Conservation (phyloP, 2,113 vertebrate species). For the Calidris pygmaea region DNA sequence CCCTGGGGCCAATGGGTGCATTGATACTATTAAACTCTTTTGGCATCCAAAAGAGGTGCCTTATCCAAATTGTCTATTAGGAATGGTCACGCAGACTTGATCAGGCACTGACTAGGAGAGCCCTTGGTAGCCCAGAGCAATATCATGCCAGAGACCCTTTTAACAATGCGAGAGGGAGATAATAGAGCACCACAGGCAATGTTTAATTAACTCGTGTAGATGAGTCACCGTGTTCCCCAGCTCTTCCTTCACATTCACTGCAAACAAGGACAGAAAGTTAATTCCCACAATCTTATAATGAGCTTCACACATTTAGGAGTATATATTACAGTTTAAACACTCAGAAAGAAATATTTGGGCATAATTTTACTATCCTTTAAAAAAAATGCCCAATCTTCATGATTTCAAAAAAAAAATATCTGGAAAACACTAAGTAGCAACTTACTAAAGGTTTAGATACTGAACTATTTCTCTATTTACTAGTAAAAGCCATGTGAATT, state of each 20-base stretch:
- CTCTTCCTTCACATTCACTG: neutral
- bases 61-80: conserved; percentile 30
- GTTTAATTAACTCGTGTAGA: conserved; percentile 38
- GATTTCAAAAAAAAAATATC: neutral
- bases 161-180: conserved; percentile 12
- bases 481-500: neutral
- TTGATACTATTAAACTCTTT: neutral
- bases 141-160: conserved; percentile 19
- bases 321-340: neutral
- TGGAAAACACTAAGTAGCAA: neutral
- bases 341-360: neutral
- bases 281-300: neutral
- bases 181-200: conserved; percentile 16
- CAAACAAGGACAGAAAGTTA: neutral
- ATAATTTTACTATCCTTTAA: neutral
- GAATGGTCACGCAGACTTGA: neutral
- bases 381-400: neutral
- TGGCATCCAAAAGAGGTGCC: neutral
- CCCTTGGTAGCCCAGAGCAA: neutral
- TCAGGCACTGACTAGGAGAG: neutral
- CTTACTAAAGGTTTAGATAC: neutral
- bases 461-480: neutral
- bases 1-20: neutral
- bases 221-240: neutral
- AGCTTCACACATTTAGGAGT: neutral